phyloP scores from a whole-genome alignment of 2,797 vertebrate species.

The Lacerta bilineata region DNA sequence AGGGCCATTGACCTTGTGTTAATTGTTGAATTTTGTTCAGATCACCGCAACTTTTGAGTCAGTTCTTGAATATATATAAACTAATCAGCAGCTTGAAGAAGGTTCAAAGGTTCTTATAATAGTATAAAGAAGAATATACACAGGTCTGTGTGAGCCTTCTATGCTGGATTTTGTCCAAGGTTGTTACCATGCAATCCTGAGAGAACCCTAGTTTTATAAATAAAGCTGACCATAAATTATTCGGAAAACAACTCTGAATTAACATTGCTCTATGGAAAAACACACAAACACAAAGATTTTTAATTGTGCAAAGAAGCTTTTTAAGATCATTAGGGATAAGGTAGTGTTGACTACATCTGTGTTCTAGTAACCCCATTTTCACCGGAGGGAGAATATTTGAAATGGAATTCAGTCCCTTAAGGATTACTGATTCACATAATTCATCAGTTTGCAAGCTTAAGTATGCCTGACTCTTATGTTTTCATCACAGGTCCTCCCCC shows the following conservation, averaged over 20 bases:
- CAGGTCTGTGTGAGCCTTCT: not conserved
- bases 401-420: slow-evolving; percentile 61
- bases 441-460: slow-evolving; percentile 62
- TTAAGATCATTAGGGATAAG: not conserved
- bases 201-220: not conserved
- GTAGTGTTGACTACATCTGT: not conserved
- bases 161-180: not conserved
- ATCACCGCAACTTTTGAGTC: not conserved
- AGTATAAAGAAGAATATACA: not conserved
- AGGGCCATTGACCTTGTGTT: not conserved
- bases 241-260: slow-evolving; percentile 5
- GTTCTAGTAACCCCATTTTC: slow-evolving; percentile 42
- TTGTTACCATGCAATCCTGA: not conserved
- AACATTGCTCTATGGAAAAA: not conserved
- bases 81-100: slow-evolving; percentile 2
- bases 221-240: not conserved
- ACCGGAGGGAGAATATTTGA: slow-evolving; percentile 54
- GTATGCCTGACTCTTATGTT: slow-evolving; percentile 51
- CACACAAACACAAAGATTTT: not conserved
- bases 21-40: not conserved
- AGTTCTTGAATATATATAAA: not conserved
- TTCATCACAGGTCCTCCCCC: slow-evolving; percentile 67
- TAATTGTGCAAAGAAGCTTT: not conserved
- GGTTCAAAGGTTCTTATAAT: not conserved
- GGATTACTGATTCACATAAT: slow-evolving; percentile 64